phyloP scores from a whole-genome alignment of 2,888 invertebrate species.

The Meiosimyza decipiens region DNA sequence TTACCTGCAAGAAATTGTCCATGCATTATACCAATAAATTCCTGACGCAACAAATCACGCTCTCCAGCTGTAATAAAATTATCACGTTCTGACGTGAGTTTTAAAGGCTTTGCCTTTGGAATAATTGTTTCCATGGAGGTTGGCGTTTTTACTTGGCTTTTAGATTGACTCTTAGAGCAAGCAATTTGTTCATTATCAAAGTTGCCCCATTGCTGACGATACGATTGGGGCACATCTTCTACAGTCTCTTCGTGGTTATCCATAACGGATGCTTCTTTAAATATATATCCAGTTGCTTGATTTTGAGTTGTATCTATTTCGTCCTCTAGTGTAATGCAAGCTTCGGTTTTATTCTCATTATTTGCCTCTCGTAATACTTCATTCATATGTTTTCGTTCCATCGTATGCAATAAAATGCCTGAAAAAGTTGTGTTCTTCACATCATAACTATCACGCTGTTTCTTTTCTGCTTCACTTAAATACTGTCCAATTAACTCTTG shows the following conservation, averaged over 20 bases:
- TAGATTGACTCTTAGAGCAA: conserved; percentile 50
- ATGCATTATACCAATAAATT: conserved; percentile 88
- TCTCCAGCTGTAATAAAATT: conserved; percentile 71
- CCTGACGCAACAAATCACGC: conserved; percentile 76
- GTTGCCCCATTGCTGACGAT: conserved; percentile 70
- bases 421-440: conserved; percentile 73
- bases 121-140: not conserved
- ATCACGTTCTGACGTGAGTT: conserved; percentile 57
- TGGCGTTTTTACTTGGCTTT: not conserved
- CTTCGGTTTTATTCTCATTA: conserved; percentile 69
- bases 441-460: conserved; percentile 73
- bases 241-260: conserved; percentile 25
- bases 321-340: conserved; percentile 67
- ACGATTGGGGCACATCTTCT: conserved; percentile 59
- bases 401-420: conserved; percentile 81
- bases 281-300: not conserved
- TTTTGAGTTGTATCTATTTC: not conserved
- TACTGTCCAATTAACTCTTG: conserved; percentile 91
- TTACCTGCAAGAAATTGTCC: conserved; percentile 84
- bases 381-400: conserved; percentile 78
- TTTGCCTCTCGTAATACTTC: conserved; percentile 67
- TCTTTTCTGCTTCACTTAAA: conserved; percentile 80
- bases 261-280: not conserved
- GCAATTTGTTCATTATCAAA: conserved; percentile 67
- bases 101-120: conserved; percentile 26